These are phyloP conservation scores for Tychaedon coryphoeus DNA, from an alignment of 2,113 vertebrate genomes.

Conservation along the genomic window DNA sequence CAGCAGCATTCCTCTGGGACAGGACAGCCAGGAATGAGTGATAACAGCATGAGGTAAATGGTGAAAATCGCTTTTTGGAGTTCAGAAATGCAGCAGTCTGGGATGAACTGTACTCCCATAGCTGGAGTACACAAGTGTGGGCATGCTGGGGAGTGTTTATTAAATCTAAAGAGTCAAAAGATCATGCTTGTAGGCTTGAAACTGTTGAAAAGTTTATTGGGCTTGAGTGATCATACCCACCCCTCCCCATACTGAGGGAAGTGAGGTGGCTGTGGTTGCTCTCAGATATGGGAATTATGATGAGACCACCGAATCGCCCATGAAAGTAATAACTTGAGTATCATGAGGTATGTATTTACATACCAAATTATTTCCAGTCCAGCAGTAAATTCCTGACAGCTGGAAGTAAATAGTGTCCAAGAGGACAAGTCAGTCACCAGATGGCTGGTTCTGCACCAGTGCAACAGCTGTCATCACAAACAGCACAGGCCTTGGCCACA, in stretches of 20 bases:
- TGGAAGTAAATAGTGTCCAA: slow-evolving; percentile 38
- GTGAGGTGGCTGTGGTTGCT: neutral
- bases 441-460: slow-evolving; percentile 31
- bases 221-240: neutral
- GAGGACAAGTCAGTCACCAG: slow-evolving; percentile 39
- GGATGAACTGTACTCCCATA: neutral
- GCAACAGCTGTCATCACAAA: slow-evolving; percentile 54
- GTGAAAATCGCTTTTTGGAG: neutral
- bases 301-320: neutral
- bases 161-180: neutral
- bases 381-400: slow-evolving; percentile 42
- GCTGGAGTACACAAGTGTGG: neutral
- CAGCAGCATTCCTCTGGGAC: neutral
- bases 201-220: neutral
- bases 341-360: slow-evolving; percentile 47
- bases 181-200: neutral
- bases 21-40: neutral
- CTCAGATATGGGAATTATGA: neutral
- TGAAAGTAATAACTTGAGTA: slow-evolving; percentile 1
- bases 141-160: neutral
- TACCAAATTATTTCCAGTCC: slow-evolving; percentile 40
- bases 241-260: neutral
- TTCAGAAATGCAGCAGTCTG: neutral
- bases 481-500: slow-evolving; percentile 3
- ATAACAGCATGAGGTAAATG: neutral